Conservation (phyloP, 2,113 vertebrate genomes). For the Ovis aries region ARS-UI_Ramb_v3.0 NC_056066.1:39950501-39951000, state of each 20-base stretch:
- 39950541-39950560: background rate
- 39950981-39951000: background rate
- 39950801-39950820: background rate
- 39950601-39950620: background rate
- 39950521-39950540: background rate
- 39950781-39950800: background rate
- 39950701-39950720: background rate
- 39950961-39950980: background rate
- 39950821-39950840: background rate
- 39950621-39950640: background rate
- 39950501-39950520: background rate
- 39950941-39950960: background rate
- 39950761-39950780: background rate
- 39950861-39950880: background rate
- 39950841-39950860: background rate
- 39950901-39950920: background rate
- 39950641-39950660: background rate
- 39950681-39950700: background rate
- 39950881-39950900: background rate
- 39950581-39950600: background rate
- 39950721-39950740: background rate
- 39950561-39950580: background rate
- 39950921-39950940: background rate
- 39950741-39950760: background rate
- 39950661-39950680: background rate